Conservation (phyloP, 2,888 invertebrate genomes). For the Tetropium fuscum region DNA sequence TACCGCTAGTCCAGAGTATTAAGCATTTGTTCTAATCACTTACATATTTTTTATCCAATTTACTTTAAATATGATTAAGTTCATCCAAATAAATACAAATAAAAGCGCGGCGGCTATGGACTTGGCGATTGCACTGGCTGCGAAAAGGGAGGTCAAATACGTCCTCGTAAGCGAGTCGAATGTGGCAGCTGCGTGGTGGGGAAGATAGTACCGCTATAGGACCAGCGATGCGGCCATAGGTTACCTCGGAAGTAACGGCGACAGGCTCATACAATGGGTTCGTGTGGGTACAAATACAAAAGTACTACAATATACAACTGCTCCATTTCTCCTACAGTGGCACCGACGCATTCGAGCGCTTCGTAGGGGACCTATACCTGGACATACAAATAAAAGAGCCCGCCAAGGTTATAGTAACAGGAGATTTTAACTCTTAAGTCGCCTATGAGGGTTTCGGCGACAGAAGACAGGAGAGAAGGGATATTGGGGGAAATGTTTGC, state of each 20-base stretch:
- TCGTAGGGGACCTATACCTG: not conserved
- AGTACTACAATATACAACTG: not conserved
- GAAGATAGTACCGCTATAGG: not conserved
- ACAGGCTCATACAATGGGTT: not conserved
- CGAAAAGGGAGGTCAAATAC: not conserved
- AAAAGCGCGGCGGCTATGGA: not conserved
- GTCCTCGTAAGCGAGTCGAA: not conserved
- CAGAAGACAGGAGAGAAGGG: not conserved
- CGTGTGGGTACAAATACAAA: not conserved
- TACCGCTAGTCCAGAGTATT: too few relatives aligned
- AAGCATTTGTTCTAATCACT: too few relatives aligned
- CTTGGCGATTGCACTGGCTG: not conserved
- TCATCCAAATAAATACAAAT: not conserved
- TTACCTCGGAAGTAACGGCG: not conserved
- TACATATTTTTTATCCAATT: too few relatives aligned
- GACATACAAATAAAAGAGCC: not conserved
- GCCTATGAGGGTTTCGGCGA: not conserved
- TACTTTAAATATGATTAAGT: not conserved
- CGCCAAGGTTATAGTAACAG: not conserved
- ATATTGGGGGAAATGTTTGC: not conserved
- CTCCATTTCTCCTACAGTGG: not conserved
- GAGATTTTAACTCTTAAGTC: not conserved
- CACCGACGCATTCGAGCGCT: not conserved
- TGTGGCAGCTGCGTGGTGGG: not conserved
- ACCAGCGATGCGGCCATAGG: not conserved